Evolutionary conservation across 1,140 invertebrate genomes (phyloP), one percentile per base, ranked within the genome.

Genomic region (Papilio xuthus): DNA sequence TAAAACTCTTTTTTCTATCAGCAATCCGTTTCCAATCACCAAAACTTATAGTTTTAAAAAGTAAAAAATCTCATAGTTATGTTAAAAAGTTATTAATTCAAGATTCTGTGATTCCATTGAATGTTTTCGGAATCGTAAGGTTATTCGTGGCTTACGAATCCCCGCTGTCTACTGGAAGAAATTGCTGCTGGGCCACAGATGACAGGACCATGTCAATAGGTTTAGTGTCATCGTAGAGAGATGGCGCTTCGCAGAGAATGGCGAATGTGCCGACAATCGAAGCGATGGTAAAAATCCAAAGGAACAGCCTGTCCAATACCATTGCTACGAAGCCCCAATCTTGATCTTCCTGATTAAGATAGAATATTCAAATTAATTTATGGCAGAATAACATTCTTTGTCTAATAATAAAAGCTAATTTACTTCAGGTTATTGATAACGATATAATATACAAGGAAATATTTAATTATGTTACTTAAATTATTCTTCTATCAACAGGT

Each of bases 321-420:
- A 99, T 99, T 20, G 99, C 99, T 6, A 99, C 98, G 92, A 99
- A 99, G 73, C 98, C 99, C 99, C 99, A 99, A 90, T 99, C 99
- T 95, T 98, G 97, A 94, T 99, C 98, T 92, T 98, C 97, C 98
- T 99, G 93, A 80, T 32, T 60, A 78, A 71, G 80, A 79, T 82
- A 80, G 72, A 50, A 23, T 53, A 80, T 23, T 73, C 9, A 10
- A 15, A 9, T 37, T 26, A 53, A 53, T 44, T 44, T 44, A 37
- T 37, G 32, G 32, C 32, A 37, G 4, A 37, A 37, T 37, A 37
- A 37, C 32, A 6, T 37, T 37, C 7, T 37, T 37, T 7, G 32
- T 37, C 32, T 37, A 37, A 6, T 37, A 37, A 37, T 37, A 1
- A 37, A 37, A 37, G 32, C 32, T 37, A 37, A 37, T 37, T 1